Percentiles rank a stretch among this genome's conserved stretches.
These are phyloP conservation scores for Lypha dubia DNA, from an alignment of 2,888 invertebrate species.

Conservation along the genomic window DNA sequence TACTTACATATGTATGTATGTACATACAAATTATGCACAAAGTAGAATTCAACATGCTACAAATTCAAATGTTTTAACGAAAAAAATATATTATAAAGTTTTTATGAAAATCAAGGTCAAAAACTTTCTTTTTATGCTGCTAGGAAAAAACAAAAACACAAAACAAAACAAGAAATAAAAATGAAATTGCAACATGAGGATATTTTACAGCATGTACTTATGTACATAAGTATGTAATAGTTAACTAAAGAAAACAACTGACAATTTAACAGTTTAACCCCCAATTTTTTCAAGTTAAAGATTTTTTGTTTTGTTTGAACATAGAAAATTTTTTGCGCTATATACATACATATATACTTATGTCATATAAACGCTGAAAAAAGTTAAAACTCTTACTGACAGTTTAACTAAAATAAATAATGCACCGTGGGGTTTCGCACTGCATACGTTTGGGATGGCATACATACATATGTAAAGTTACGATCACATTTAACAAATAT, in stretches of 20 bases:
- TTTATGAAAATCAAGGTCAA: slow-evolving; percentile 68
- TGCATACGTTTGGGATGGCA: slow-evolving; percentile 1
- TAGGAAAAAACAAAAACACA: slow-evolving; percentile 2
- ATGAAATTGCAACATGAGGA: slow-evolving; percentile 47
- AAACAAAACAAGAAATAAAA: slow-evolving; percentile 30
- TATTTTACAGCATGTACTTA: slow-evolving; percentile 26
- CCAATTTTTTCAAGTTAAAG: slow-evolving; percentile 42
- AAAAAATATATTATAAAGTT: slow-evolving; percentile 42
- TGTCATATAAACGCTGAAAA: slow-evolving; percentile 31
- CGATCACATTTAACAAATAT: too few species aligned
- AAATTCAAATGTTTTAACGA: slow-evolving; percentile 52
- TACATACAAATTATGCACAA: slow-evolving; percentile 58
- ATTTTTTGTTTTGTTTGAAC: slow-evolving; percentile 35
- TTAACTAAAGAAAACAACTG: neutral
- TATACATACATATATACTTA: too few species aligned
- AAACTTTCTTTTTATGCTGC: slow-evolving; percentile 65
- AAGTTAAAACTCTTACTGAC: neutral
- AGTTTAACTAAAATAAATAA: slow-evolving; percentile 9
- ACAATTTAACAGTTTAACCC: slow-evolving; percentile 11
- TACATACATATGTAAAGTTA: neutral
- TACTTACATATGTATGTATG: neutral
- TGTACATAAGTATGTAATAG: too few species aligned
- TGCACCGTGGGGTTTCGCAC: slow-evolving; percentile 18
- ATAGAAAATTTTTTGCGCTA: slow-evolving; percentile 16
- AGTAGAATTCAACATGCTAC: slow-evolving; percentile 52